phyloP scores from a whole-genome alignment of 2,888 invertebrate species.

The Epinotia brunnichana region DNA sequence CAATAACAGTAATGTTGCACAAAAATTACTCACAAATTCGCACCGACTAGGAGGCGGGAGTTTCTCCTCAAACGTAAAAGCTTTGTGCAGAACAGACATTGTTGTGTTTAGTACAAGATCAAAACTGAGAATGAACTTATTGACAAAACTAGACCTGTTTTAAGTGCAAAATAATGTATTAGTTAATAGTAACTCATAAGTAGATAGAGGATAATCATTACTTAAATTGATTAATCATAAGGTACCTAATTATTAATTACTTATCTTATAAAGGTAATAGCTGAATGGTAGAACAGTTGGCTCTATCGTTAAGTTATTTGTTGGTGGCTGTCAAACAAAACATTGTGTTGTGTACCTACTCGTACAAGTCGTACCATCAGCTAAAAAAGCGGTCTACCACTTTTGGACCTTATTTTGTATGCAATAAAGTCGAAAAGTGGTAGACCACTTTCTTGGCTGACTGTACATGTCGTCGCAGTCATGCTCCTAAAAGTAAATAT shows the following conservation, averaged over 20 bases:
- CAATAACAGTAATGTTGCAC: background rate
- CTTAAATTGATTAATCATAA: background rate
- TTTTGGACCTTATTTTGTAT: too few relatives aligned
- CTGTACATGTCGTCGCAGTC: too few relatives aligned
- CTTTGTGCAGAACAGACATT: constrained; percentile 9
- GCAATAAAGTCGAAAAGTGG: too few relatives aligned
- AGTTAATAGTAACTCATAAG: constrained; percentile 6
- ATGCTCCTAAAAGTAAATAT: too few relatives aligned
- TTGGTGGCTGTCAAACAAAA: too few relatives aligned
- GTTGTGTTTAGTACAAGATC: background rate
- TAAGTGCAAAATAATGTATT: constrained; percentile 16
- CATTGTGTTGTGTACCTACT: too few relatives aligned
- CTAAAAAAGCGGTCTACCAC: too few relatives aligned
- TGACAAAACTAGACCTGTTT: background rate
- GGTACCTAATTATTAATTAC: too few relatives aligned
- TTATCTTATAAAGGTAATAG: background rate
- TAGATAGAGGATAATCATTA: constrained; percentile 18
- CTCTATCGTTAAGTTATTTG: background rate
- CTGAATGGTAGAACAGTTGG: background rate
- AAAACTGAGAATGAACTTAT: constrained; percentile 5
- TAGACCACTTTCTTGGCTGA: too few relatives aligned
- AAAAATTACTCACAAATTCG: constrained; percentile 18
- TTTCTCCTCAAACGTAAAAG: background rate
- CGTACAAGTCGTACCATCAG: too few relatives aligned
- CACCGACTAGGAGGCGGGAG: constrained; percentile 16